Evolutionary conservation across 1,140 invertebrate species (phyloP), one percentile per base, ranked within the genome.

Genomic region (Tetramorium alpestre): DNA sequence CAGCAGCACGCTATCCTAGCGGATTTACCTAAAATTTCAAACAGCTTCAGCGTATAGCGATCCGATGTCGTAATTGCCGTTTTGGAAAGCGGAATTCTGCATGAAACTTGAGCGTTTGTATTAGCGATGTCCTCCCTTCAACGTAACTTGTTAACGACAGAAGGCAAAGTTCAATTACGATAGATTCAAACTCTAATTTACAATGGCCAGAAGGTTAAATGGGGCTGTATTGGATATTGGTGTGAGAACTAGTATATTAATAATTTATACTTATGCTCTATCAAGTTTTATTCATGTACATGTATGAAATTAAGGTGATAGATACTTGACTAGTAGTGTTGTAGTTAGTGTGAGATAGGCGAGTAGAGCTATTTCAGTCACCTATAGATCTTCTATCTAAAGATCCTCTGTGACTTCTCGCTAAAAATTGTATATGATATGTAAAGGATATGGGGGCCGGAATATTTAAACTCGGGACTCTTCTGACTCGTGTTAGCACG

Each of bases 131-230:
- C 3, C 18, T 49, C 25, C 22, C 49, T 81, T 44, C 49, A 22
- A 28, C 33, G 8, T 41, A 81, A 81, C 65, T 81, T 76, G 56
- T 60, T 28, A 41, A 78, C n/a, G 41, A 25, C n/a, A 44, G 44
- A 49, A 47, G 38, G 47, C 72, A 85, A 49, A 56, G 73, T 86
- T 73, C 87, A 86, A 90, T 89, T 85, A 58, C 51, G 13, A 77
- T 28, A 67, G 72, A 86, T 87, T 25, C 51, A 77, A 85, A 58
- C 16, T 88, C 60, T 75, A 75, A 88, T 88, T 88, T 82, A 88
- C 56, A 89, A 76, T 70, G 54, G 49, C 47, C 65, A 33, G 28
- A 8, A 51, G 87, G 85, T 88, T 69, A 88, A 88, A 60, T 75
- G 25, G 8, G 22, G 25, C 33, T n/a, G 56, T 56, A 56, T 87